Conservation (phyloP, 2,888 invertebrate species). For the Smittia sp. region DNA sequence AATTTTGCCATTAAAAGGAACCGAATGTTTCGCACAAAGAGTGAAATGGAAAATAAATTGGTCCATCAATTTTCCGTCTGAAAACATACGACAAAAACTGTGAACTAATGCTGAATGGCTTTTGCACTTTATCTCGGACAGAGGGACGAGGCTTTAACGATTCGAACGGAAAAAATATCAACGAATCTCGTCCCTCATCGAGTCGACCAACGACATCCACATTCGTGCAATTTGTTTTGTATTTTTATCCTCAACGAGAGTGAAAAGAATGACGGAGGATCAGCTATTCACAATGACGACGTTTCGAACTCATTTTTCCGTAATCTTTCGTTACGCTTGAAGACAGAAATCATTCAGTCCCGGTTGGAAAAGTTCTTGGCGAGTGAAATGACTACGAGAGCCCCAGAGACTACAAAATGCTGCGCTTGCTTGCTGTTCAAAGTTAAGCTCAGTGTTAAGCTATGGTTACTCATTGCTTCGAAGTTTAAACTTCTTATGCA, state of each 20-base stretch:
- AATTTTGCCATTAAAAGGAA: not conserved
- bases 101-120: not conserved
- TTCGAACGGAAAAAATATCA: not conserved
- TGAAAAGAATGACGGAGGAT: not conserved
- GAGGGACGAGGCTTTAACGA: not conserved
- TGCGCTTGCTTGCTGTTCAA: too few relatives aligned
- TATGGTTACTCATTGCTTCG: too few relatives aligned
- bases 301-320: constrained; percentile 16
- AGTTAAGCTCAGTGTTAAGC: too few relatives aligned
- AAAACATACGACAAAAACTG: constrained; percentile 8
- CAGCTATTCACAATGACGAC: not conserved
- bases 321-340: constrained; percentile 11
- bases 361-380: not conserved
- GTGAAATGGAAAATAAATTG: constrained; percentile 34
- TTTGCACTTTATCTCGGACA: not conserved
- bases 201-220: not conserved
- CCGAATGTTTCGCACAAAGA: not conserved
- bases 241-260: not conserved
- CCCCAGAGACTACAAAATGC: too few relatives aligned
- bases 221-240: constrained; percentile 3
- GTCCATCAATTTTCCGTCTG: constrained; percentile 34
- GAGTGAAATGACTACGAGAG: too few relatives aligned
- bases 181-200: not conserved
- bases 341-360: constrained; percentile 10
- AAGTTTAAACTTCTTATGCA: too few relatives aligned